phyloP scores from a whole-genome alignment of 2,888 invertebrate species.

The Branchellion lobata region DNA sequence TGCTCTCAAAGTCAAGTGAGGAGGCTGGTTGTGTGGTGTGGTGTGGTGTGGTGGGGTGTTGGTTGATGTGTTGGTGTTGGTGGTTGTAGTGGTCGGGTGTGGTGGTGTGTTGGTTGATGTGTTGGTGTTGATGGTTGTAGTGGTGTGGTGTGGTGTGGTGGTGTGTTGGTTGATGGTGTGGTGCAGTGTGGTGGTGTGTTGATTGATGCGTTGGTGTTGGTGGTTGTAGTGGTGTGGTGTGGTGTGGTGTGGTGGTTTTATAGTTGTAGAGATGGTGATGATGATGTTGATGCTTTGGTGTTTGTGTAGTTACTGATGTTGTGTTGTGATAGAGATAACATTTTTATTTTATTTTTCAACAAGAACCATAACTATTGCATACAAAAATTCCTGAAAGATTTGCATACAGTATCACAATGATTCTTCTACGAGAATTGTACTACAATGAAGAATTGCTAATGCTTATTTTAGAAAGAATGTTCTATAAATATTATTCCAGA shows the following conservation, averaged over 20 bases:
- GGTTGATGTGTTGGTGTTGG: constrained; percentile 4
- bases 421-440: too few species aligned
- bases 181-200: not conserved
- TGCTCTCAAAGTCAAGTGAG: constrained; percentile 79
- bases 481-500: too few species aligned
- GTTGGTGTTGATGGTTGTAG: not conserved
- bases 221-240: not conserved
- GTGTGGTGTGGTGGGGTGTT: not conserved
- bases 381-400: too few species aligned
- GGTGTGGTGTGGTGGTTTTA: not conserved
- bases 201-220: not conserved
- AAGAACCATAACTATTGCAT: too few species aligned
- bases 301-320: too few species aligned
- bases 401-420: too few species aligned
- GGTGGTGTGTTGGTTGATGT: not conserved
- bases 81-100: not conserved
- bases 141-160: not conserved
- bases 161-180: not conserved
- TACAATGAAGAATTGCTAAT: too few species aligned
- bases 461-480: too few species aligned
- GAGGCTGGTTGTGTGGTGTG: not conserved
- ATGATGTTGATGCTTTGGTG: not conserved
- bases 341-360: too few species aligned
- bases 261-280: not conserved
- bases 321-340: too few species aligned